phyloP scores from a whole-genome alignment of 2,113 vertebrate genomes.

The Pongo pygmaeus region DNA sequence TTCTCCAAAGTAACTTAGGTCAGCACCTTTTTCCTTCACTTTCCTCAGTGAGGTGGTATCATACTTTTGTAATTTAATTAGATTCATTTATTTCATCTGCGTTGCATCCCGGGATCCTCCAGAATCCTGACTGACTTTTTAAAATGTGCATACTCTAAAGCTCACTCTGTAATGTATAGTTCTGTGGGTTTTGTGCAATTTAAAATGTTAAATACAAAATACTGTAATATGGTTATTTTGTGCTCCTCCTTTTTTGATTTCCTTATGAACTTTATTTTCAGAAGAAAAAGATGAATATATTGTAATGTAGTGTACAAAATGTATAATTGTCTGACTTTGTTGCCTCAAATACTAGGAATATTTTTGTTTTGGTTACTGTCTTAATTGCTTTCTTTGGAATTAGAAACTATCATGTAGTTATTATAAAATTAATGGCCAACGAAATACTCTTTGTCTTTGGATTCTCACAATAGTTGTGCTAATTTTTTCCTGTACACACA shows the following conservation, averaged over 20 bases:
- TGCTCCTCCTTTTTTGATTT: background rate
- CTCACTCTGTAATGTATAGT: background rate
- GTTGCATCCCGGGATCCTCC: background rate
- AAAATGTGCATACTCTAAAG: background rate
- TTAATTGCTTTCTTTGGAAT: background rate
- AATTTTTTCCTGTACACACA: background rate
- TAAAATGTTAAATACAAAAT: background rate
- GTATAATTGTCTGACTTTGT: background rate
- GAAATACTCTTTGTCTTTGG: background rate
- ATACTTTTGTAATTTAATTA: too few species aligned
- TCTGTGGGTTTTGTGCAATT: background rate
- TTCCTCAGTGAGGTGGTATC: background rate
- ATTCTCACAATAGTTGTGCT: background rate
- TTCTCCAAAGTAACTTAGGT: background rate
- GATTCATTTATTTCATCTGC: background rate
- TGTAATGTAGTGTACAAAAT: background rate
- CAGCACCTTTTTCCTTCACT: background rate
- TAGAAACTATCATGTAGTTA: background rate
- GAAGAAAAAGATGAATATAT: background rate
- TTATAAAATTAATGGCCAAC: background rate
- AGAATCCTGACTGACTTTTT: background rate
- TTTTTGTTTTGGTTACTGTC: background rate
- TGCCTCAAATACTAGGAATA: background rate
- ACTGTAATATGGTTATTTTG: background rate
- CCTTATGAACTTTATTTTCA: background rate